Evolutionary conservation across 2,888 invertebrate species (phyloP).

Genomic region (Drosophila parthenogenetica): DNA sequence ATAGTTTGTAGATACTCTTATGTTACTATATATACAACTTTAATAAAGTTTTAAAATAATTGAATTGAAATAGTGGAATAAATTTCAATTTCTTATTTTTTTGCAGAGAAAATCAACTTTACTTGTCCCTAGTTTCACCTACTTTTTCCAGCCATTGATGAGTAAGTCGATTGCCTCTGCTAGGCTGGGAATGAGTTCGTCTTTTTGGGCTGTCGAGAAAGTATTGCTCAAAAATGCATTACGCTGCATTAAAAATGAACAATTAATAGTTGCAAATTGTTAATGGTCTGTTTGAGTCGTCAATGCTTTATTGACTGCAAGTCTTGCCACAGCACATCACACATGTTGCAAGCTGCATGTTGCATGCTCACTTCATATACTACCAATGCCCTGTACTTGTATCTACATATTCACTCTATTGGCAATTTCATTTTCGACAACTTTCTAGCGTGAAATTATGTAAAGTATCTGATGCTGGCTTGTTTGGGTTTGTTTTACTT

Average conservation of each 20-base stretch:
- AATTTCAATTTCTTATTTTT: no score
- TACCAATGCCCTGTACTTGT: slow-evolving; percentile 12
- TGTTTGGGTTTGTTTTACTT: neutral
- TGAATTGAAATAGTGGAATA: no score
- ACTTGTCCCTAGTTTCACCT: neutral
- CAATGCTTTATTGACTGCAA: slow-evolving; percentile 41
- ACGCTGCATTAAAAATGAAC: slow-evolving; percentile 60
- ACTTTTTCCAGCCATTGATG: neutral
- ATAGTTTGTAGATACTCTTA: neutral
- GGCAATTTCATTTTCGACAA: slow-evolving; percentile 72
- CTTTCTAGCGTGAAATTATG: slow-evolving; percentile 78
- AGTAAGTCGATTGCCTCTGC: slow-evolving; percentile 1
- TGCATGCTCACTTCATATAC: neutral
- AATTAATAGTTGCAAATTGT: slow-evolving; percentile 45
- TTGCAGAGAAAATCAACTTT: no score
- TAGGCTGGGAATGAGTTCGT: slow-evolving; percentile 41
- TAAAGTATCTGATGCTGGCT: slow-evolving; percentile 56
- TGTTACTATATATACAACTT: no score
- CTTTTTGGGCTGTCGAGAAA: slow-evolving; percentile 52
- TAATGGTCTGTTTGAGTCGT: slow-evolving; percentile 11
- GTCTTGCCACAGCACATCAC: slow-evolving; percentile 3
- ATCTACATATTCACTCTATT: slow-evolving; percentile 21
- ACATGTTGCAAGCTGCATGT: slow-evolving; percentile 44
- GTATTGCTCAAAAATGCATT: slow-evolving; percentile 74
- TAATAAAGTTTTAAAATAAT: no score